phyloP scores from a whole-genome alignment of 2,113 vertebrate species.

The Pyrgilauda ruficollis region DNA sequence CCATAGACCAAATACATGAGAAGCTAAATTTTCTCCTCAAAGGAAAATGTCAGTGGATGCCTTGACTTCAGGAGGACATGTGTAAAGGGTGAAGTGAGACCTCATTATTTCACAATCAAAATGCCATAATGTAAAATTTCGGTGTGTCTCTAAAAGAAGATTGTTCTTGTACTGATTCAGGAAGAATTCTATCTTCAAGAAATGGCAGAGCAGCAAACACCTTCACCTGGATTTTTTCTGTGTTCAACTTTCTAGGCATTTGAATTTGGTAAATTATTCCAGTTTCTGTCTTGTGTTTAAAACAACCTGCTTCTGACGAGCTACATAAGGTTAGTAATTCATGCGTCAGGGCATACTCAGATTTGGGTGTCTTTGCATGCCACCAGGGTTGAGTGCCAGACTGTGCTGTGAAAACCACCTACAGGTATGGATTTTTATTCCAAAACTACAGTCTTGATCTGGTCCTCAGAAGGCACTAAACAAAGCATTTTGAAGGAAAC shows the following conservation, averaged over 20 bases:
- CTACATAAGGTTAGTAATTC: not conserved
- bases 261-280: not conserved
- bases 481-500: not conserved
- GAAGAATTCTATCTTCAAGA: not conserved
- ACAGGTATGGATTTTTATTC: not conserved
- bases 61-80: not conserved
- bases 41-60: not conserved
- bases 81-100: not conserved
- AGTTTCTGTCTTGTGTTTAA: not conserved
- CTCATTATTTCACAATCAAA: not conserved
- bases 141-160: not conserved
- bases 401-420: not conserved
- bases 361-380: accelerated
- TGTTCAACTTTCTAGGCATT: not conserved
- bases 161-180: not conserved
- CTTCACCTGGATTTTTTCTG: not conserved
- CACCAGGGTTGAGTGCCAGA: not conserved
- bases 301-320: not conserved
- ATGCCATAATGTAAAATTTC: not conserved
- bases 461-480: not conserved
- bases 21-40: not conserved
- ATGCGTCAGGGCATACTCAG: not conserved
- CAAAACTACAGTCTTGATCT: not conserved
- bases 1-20: not conserved
- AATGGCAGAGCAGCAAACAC: not conserved